Evolutionary conservation across 1,140 invertebrate species (phyloP), one percentile per base, ranked within the genome.

Genomic region (Elymnias hypermnestra): DNA sequence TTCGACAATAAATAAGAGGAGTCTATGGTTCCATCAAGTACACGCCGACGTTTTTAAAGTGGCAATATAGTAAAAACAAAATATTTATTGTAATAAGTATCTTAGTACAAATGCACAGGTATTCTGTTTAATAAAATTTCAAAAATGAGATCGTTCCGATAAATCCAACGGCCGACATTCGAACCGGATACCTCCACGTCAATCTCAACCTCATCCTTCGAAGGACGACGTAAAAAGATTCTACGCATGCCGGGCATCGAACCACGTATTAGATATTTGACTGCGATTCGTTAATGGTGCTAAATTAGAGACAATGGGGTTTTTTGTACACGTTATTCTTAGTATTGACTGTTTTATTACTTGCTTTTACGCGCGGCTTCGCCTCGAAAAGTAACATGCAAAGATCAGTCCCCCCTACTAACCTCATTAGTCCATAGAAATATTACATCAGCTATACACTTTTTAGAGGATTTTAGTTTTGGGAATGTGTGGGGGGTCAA

Each of bases 151-250:
- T 39, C 14, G 23, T 44, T 29, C 5, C n/a, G 18, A 44, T 44
- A 14, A 44, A 18, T 42, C 12, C 23, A 8, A 10, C 13, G 17
- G 15, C 4, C 36, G 22, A 31, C 25, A 36, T 44, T 31, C 26
- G 25, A 13, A 17, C 17, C 31, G 48, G 35, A 53, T 53, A 53
- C 43, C 43, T 41, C 12, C 50, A 37, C 43, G 50, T n/a, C n/a
- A n/a, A n/a, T n/a, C n/a, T n/a, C n/a, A n/a, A 39, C 14, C 33
- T 28, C 35, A 37, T 33, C 46, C 21, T 41, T 35, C 22, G 19
- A 48, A 48, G 46, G 46, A 22, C 46, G 37, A 21, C 19, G 19
- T 6, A 21, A 49, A 49, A 49, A 49, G 42, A 15, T 36, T 7
- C 9, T 12, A 19, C 9, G 19, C 19, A 21, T n/a, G 23, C 26